Evolutionary conservation across 2,888 invertebrate species (phyloP), one percentile per base, ranked within the genome.

Genomic region (Diplazon laetatorius): DNA sequence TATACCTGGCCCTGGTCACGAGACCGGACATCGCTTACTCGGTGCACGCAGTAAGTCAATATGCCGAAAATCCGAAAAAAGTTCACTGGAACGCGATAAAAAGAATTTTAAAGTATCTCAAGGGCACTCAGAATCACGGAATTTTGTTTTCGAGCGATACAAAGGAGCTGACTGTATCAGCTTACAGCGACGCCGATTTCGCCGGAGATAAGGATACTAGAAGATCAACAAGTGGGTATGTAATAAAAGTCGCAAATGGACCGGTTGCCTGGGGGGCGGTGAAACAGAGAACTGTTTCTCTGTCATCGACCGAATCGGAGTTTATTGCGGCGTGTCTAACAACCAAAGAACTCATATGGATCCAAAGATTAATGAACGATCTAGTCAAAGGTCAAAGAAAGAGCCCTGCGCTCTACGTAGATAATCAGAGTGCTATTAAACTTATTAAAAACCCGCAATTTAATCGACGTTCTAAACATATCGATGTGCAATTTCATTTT

Each of bases 281-380:
- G 30, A 80, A 78, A 39, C 79, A 80, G 69, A 72, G 30, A 60
- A 66, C 78, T 1, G 73, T 80, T 2, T 25, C 79, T 5, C 18
- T 82, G n/a, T 82, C 81, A 4, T 76, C 81, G 4, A 78, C 73
- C n/a, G 78, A 81, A 52, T 74, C 81, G 0, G 81, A 81, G 39
- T 80, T 71, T 30, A 44, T 80, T 12, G 82, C 81, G 0, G 63
- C 81, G 8, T 44, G 76, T 66, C 37, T 44, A 9, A 76, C 78
- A 1, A 44, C 42, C 1, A 74, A 66, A 68, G 72, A 80, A 48
- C 14, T 80, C 5, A 14, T 82, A 0, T 81, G 78, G 80, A 16
- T 72, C 46, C 12, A 72, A 10, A 68, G 76, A 73, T 44, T 80
- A 16, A 9, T 81, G 1, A 50, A 46, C 0, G 69, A 50, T 0